These are phyloP conservation scores for Calidris pygmaea DNA, from an alignment of 2,113 vertebrate species.

Conservation along the genomic window DNA sequence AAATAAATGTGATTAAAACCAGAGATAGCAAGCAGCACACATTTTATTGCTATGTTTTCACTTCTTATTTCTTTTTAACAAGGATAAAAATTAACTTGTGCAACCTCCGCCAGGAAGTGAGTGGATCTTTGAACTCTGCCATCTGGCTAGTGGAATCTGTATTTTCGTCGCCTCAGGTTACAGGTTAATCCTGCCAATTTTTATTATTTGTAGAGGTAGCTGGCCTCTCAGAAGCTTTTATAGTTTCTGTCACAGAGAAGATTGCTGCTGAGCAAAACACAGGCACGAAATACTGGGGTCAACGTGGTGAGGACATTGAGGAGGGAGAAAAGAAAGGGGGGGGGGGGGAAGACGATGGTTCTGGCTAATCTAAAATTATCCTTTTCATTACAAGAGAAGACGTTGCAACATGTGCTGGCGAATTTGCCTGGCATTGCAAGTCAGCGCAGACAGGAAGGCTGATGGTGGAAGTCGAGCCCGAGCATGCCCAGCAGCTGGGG, in stretches of 20 bases:
- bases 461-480: constrained; percentile 52
- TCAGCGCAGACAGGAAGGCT: constrained; percentile 15
- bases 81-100: constrained; percentile 72
- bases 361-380: constrained; percentile 65
- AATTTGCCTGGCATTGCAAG: background rate
- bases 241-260: constrained; percentile 34
- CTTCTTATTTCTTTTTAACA: constrained; percentile 74
- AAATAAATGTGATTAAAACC: constrained; percentile 61
- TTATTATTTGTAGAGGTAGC: constrained; percentile 61
- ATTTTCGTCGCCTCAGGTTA: constrained; percentile 65
- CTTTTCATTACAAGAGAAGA: constrained; percentile 37
- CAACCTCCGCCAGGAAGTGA: constrained; percentile 62
- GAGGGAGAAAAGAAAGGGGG: background rate
- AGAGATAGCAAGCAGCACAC: constrained; percentile 58
- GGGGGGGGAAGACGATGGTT: background rate
- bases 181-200: constrained; percentile 68
- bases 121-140: constrained; percentile 73
- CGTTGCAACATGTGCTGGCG: background rate
- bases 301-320: background rate
- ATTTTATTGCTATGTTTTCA: constrained; percentile 63
- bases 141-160: constrained; percentile 65
- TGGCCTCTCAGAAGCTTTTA: constrained; percentile 40
- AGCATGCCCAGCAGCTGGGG: constrained; percentile 82
- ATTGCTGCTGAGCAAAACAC: constrained; percentile 23
- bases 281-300: background rate